A percentile compares a stretch with the other conserved stretches of the same genome.
phyloP scores from a whole-genome alignment of 2,113 vertebrate species.

The Colinus virginianus region DNA sequence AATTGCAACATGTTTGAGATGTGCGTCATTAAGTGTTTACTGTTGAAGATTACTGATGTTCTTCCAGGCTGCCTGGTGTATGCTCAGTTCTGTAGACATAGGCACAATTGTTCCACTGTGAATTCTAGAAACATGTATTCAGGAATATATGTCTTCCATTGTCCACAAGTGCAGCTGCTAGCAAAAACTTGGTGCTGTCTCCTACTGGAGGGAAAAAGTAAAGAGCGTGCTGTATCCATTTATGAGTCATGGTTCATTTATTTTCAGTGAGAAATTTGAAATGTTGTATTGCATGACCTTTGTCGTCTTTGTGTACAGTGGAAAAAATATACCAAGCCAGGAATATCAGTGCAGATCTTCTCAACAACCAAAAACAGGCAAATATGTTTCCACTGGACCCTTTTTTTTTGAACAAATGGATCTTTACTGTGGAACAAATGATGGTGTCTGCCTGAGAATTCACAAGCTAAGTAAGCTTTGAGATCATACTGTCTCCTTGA shows the following conservation, averaged over 20 bases:
- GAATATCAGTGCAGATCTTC: slow-evolving; percentile 67
- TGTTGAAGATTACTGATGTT: slow-evolving; percentile 49
- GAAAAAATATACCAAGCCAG: slow-evolving; percentile 69
- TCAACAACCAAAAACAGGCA: slow-evolving; percentile 66
- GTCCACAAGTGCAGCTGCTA: slow-evolving; percentile 36
- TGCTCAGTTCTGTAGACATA: slow-evolving; percentile 4
- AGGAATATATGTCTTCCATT: not conserved
- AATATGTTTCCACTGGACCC: slow-evolving; percentile 22
- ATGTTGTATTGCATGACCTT: slow-evolving; percentile 60
- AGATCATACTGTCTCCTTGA: slow-evolving; percentile 15
- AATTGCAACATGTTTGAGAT: slow-evolving; percentile 39
- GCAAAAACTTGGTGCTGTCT: slow-evolving; percentile 47
- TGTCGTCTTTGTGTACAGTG: slow-evolving; percentile 70
- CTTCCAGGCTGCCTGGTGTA: slow-evolving; percentile 20
- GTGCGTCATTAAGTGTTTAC: slow-evolving; percentile 55
- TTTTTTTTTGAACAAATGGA: not conserved
- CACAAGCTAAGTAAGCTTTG: slow-evolving; percentile 45
- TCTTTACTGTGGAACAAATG: slow-evolving; percentile 60
- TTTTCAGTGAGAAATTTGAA: slow-evolving; percentile 65
- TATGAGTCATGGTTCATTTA: slow-evolving; percentile 57
- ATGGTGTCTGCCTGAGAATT: slow-evolving; percentile 56
- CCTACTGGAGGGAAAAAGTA: slow-evolving; percentile 33
- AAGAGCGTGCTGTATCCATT: slow-evolving; percentile 58
- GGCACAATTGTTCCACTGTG: not conserved
- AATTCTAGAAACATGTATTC: slow-evolving; percentile 52